Evolutionary conservation across 2,113 vertebrate species (phyloP).

Genomic region (Ageneiosus marmoratus): DNA sequence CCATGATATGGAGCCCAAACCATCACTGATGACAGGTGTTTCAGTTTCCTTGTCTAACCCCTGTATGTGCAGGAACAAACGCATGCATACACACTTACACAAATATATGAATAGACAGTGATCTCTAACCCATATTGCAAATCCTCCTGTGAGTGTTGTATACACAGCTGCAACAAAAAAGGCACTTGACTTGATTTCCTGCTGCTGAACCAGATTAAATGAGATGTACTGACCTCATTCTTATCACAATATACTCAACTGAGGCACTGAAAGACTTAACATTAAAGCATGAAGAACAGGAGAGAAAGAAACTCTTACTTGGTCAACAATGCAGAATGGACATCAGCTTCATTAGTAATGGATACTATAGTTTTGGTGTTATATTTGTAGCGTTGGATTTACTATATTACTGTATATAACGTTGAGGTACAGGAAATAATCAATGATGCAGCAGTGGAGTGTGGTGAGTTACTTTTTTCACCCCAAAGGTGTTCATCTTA

Average conservation of each 20-base stretch:
- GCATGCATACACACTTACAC: background rate
- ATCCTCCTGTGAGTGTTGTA: conserved; percentile 31
- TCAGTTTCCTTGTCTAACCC: too few relatives aligned
- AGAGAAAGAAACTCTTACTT: background rate
- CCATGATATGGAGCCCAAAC: too few relatives aligned
- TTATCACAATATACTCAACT: background rate
- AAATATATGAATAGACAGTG: background rate
- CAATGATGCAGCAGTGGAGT: too few relatives aligned
- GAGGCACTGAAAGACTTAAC: background rate
- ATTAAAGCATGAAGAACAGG: background rate
- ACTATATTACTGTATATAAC: too few relatives aligned
- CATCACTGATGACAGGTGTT: too few relatives aligned
- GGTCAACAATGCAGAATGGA: too few relatives aligned
- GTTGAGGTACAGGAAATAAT: too few relatives aligned
- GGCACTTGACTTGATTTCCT: background rate
- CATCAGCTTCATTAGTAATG: too few relatives aligned
- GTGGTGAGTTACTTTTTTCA: too few relatives aligned
- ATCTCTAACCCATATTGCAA: conserved; percentile 22
- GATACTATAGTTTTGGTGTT: too few relatives aligned
- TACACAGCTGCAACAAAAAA: conserved; percentile 38
- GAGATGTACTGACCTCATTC: background rate
- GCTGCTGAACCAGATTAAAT: background rate
- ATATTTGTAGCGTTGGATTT: too few relatives aligned
- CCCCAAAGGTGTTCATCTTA: too few relatives aligned
- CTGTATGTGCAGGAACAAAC: conserved; percentile 10